Evolutionary conservation across 2,888 invertebrate species (phyloP).

Genomic region (Eristalinus aeneus): DNA sequence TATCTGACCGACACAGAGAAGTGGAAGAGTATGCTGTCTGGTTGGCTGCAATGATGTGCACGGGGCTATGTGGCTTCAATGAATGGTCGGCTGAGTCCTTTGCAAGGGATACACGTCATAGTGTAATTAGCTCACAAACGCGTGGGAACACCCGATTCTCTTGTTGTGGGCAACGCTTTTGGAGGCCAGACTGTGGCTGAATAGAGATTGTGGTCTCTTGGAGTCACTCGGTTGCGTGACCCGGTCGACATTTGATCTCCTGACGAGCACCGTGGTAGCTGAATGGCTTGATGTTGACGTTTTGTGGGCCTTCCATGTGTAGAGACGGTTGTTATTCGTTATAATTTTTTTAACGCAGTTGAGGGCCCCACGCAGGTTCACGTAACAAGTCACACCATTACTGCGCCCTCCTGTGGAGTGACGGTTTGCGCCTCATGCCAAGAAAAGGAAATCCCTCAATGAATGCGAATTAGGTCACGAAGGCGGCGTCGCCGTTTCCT

Average conservation of each 20-base stretch:
- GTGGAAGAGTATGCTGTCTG: background rate
- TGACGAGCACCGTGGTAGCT: background rate
- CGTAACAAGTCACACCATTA: background rate
- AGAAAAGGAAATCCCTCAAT: conserved; percentile 33
- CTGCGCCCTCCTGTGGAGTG: conserved; percentile 2
- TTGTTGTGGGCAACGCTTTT: background rate
- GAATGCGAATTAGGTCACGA: conserved; percentile 41
- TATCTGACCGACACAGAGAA: background rate
- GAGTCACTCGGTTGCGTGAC: conserved; percentile 49
- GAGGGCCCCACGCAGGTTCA: background rate
- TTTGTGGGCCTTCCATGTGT: background rate
- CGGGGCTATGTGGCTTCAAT: conserved; percentile 1
- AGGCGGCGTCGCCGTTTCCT: conserved; percentile 4
- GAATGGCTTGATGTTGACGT: conserved; percentile 3
- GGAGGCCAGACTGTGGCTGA: background rate
- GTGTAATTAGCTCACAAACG: conserved; percentile 35
- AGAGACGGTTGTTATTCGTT: background rate
- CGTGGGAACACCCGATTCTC: conserved; percentile 3
- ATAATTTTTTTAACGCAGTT: background rate
- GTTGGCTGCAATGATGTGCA: conserved; percentile 32
- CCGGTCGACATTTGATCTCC: background rate
- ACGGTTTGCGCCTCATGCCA: background rate
- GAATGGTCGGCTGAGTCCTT: conserved; percentile 1
- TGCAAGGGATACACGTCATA: conserved; percentile 31
- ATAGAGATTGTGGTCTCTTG: conserved; percentile 1